Conservation (phyloP, 2,797 vertebrate genomes). For the Gallinago stenura region DNA sequence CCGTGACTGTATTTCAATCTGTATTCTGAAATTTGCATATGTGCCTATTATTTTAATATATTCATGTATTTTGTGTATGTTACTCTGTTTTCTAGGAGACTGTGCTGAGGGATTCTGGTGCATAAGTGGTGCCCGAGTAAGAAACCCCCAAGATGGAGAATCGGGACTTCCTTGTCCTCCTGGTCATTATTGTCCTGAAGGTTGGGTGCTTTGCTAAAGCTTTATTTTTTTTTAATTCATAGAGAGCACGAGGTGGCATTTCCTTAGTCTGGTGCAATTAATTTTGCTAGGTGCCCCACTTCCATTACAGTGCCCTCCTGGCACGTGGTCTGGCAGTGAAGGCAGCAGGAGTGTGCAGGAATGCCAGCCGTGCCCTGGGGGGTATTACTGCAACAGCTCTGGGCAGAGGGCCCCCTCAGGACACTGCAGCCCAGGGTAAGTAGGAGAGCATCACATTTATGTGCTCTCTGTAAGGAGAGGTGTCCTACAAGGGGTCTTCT, state of each 20-base stretch:
- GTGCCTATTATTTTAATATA: fast-evolving
- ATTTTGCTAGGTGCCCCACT: slow-evolving; percentile 76
- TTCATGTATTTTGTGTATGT: not conserved
- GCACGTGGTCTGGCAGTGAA: slow-evolving; percentile 85
- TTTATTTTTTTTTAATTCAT: fast-evolving
- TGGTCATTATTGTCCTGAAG: slow-evolving; percentile 89
- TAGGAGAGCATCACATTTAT: fast-evolving
- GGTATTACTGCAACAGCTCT: slow-evolving; percentile 81
- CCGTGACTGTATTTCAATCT: not conserved
- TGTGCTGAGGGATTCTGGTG: slow-evolving; percentile 92
- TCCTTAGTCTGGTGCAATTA: not conserved
- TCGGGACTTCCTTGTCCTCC: slow-evolving; percentile 84
- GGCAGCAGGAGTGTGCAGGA: slow-evolving; percentile 76
- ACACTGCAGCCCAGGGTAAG: slow-evolving; percentile 84
- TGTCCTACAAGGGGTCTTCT: not conserved
- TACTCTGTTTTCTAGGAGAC: slow-evolving; percentile 74
- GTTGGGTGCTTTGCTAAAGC: slow-evolving; percentile 35
- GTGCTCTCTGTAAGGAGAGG: not conserved
- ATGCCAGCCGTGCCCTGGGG: slow-evolving; percentile 84
- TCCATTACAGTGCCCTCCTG: slow-evolving; percentile 83
- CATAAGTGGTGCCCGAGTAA: slow-evolving; percentile 78
- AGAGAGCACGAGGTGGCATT: fast-evolving
- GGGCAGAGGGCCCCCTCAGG: slow-evolving; percentile 81
- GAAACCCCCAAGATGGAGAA: slow-evolving; percentile 80
- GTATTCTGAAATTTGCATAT: not conserved